Evolutionary conservation across 2,797 vertebrate species (phyloP).

Genomic region (Margarornis squamiger): DNA sequence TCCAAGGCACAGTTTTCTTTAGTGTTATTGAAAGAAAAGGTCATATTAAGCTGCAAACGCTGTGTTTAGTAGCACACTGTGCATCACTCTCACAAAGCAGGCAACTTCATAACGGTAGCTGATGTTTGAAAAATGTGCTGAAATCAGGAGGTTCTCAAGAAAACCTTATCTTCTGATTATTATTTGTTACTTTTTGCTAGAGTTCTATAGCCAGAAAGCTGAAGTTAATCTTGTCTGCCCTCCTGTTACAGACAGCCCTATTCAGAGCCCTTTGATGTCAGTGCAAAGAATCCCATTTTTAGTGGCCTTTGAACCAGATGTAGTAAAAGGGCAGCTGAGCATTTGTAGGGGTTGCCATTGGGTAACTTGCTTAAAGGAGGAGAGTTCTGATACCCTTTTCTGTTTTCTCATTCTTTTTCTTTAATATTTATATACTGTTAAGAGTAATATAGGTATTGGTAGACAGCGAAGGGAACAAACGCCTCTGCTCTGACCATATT

Average conservation of each 20-base stretch:
- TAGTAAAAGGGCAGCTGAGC: constrained; percentile 52
- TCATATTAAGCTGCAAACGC: neutral
- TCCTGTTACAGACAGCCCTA: constrained; percentile 7
- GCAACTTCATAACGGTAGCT: neutral
- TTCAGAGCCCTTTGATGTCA: constrained; percentile 56
- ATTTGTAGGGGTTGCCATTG: neutral
- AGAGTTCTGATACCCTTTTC: neutral
- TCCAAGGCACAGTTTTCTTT: neutral
- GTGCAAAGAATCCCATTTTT: constrained; percentile 60
- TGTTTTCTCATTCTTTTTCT: neutral
- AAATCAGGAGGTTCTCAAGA: constrained; percentile 28
- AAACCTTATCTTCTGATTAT: constrained; percentile 29
- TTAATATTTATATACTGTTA: neutral
- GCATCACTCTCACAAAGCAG: neutral
- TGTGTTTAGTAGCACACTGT: neutral
- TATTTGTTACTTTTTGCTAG: constrained; percentile 46
- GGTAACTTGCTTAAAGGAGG: constrained; percentile 16
- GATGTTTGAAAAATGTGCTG: constrained; percentile 21
- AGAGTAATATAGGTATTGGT: neutral
- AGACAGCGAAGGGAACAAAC: neutral
- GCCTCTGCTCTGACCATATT: neutral
- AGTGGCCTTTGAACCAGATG: constrained; percentile 64
- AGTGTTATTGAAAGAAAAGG: neutral
- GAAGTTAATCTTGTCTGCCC: constrained; percentile 41
- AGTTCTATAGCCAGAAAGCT: constrained; percentile 24